A percentile compares a stretch with the other conserved stretches of the same genome.
These are phyloP conservation scores for Diadegma fenestrale DNA, from an alignment of 2,888 invertebrate genomes.

Conservation along the genomic window DNA sequence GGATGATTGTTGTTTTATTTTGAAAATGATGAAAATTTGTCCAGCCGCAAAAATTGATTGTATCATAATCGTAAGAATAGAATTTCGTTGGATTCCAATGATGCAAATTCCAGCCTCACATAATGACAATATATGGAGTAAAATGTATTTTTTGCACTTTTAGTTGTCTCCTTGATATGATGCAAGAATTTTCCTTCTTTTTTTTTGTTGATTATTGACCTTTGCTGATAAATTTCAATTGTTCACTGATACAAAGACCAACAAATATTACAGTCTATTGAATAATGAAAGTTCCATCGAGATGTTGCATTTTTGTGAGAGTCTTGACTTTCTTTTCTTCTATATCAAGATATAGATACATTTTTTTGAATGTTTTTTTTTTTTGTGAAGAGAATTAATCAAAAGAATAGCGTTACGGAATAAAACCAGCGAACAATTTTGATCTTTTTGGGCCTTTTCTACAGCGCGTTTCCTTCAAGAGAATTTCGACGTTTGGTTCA, in stretches of 20 bases:
- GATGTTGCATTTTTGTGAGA: slow-evolving; percentile 17
- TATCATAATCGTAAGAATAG: no score
- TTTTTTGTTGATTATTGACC: slow-evolving; percentile 53
- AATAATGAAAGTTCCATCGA: slow-evolving; percentile 52
- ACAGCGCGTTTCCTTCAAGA: no score
- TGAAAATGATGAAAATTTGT: no score
- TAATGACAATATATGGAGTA: slow-evolving; percentile 15
- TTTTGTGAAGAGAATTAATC: background rate
- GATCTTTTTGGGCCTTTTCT: no score
- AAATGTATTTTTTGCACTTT: slow-evolving; percentile 59
- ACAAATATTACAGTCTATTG: slow-evolving; percentile 41
- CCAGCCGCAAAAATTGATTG: no score
- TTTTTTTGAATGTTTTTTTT: background rate
- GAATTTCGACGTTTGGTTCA: no score
- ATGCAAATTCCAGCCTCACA: no score
- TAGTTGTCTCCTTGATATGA: slow-evolving; percentile 50
- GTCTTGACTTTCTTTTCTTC: slow-evolving; percentile 21
- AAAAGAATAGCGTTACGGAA: no score
- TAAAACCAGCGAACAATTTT: no score
- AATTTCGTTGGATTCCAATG: no score
- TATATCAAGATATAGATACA: slow-evolving; percentile 1
- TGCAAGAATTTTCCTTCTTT: slow-evolving; percentile 37
- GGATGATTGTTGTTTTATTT: no score
- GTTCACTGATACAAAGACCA: background rate
- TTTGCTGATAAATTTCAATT: background rate